phyloP scores from a whole-genome alignment of 2,113 vertebrate genomes.

The Rhinolophus ferrumequinum region DNA sequence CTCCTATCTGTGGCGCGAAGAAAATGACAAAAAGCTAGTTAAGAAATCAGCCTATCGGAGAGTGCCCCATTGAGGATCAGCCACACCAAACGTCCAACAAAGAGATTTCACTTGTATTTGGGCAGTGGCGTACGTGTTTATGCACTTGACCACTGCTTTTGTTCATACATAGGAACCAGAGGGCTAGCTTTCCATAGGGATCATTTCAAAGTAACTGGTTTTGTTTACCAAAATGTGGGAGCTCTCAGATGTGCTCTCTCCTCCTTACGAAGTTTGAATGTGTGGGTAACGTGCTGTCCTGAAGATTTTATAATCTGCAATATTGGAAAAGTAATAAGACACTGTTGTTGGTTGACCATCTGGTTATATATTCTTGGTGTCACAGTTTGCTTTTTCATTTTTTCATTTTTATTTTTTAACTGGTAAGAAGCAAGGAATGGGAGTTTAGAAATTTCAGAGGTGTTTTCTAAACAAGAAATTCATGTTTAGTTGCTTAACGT shows the following conservation, averaged over 20 bases:
- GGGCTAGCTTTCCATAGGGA: constrained; percentile 26
- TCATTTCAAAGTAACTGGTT: constrained; percentile 14
- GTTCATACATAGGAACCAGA: background rate
- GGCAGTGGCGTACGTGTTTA: background rate
- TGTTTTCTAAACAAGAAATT: constrained; percentile 51
- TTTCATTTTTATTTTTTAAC: constrained; percentile 44
- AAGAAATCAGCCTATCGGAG: background rate
- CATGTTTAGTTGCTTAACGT: constrained; percentile 9
- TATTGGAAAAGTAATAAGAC: constrained; percentile 70
- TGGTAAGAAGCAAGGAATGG: constrained; percentile 26
- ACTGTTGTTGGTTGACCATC: constrained; percentile 71
- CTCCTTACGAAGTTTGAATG: constrained; percentile 5
- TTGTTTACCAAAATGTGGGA: constrained; percentile 60
- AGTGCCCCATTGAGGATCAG: background rate
- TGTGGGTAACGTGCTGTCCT: constrained; percentile 41
- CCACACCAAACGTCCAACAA: background rate
- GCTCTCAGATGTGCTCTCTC: background rate
- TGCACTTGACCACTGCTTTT: background rate
- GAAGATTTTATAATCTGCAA: constrained; percentile 65
- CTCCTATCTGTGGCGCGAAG: background rate
- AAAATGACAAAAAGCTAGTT: constrained; percentile 39
- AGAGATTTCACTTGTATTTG: background rate
- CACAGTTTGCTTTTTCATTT: constrained; percentile 32
- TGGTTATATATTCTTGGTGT: constrained; percentile 65
- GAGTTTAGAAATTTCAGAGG: constrained; percentile 49